Evolutionary conservation across 2,888 invertebrate species (phyloP), one percentile per base, ranked within the genome.

Genomic region (Sphaeridia pumilis): DNA sequence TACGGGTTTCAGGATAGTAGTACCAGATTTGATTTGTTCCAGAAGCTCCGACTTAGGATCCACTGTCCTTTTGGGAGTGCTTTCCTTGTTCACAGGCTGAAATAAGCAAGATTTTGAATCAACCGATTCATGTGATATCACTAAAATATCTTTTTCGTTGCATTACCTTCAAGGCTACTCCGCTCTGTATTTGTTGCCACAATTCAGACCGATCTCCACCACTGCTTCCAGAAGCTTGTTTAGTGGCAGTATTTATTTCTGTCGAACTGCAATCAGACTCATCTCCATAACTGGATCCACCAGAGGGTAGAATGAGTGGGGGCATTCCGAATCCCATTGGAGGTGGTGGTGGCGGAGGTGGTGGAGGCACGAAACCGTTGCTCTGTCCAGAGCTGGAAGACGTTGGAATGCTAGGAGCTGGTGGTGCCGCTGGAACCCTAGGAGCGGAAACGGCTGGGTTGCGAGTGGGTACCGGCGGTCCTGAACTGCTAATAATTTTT

Each of bases 181-280:
- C 88, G 66, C 75, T 78, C 63, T 87, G 77, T 66, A 94, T 94
- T 67, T 87, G 84, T 65, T 87, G 84, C 81, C 94, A 79, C 44
- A 94, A 78, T 46, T 81, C 83, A 49, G 81, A 76, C 52, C 80
- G 75, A 2, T 77, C 68, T 70, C 84, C 84, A 34, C 44, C 25
- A n/a, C n/a, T n/a, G n/a, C n/a, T n/a, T n/a, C n/a, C n/a, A n/a
- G n/a, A n/a, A n/a, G n/a, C n/a, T n/a, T n/a, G n/a, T n/a, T n/a
- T n/a, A n/a, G n/a, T n/a, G 28, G 43, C 53, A 27, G 44, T 35
- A 21, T 47, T 49, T 41, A 44, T 38, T 45, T 45, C 53, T 36
- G 47, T 26, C 25, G 31, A 10, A 14, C 12, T 21, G 5, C 31
- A 17, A 49, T 56, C 48, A 4, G 27, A 54, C 52, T 50, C 62